A percentile compares a stretch with the other conserved stretches of the same genome.
These are phyloP conservation scores for Dolichotis patagonum DNA, from an alignment of 2,113 vertebrate genomes.

Conservation along the genomic window DNA sequence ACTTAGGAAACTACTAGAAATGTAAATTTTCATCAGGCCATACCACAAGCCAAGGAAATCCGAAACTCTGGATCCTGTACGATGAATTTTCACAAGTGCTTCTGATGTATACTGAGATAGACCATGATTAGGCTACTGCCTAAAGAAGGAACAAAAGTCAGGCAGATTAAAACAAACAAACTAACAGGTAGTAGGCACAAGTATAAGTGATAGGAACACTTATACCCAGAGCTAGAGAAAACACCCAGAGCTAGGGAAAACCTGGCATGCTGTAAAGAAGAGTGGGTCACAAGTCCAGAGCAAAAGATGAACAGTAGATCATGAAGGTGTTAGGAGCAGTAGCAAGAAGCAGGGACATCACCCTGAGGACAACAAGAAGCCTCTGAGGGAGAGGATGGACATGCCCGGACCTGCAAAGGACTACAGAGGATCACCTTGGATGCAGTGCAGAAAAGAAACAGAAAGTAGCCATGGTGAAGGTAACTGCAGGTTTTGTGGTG, in stretches of 20 bases:
- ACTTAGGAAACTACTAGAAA: background rate
- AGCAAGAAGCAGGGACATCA: background rate
- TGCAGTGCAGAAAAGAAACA: background rate
- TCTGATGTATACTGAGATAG: background rate
- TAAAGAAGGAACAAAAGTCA: background rate
- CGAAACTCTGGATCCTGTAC: background rate
- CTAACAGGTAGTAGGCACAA: background rate
- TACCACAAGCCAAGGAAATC: background rate
- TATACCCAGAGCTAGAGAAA: background rate
- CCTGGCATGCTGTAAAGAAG: background rate
- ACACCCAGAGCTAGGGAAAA: background rate
- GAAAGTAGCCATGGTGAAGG: background rate
- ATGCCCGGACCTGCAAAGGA: background rate
- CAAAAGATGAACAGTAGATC: background rate
- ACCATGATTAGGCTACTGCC: background rate
- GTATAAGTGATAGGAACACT: background rate
- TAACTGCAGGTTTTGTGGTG: too few relatives aligned
- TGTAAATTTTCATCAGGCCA: background rate
- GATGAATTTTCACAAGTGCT: background rate
- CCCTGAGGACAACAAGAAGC: background rate
- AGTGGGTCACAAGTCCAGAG: background rate
- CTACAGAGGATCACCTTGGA: background rate
- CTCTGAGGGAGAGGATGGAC: background rate
- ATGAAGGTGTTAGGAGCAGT: fast-evolving
- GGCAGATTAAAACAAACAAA: background rate